Conservation (phyloP, 2,797 vertebrate species). For the Cheirogaleus major region DNA sequence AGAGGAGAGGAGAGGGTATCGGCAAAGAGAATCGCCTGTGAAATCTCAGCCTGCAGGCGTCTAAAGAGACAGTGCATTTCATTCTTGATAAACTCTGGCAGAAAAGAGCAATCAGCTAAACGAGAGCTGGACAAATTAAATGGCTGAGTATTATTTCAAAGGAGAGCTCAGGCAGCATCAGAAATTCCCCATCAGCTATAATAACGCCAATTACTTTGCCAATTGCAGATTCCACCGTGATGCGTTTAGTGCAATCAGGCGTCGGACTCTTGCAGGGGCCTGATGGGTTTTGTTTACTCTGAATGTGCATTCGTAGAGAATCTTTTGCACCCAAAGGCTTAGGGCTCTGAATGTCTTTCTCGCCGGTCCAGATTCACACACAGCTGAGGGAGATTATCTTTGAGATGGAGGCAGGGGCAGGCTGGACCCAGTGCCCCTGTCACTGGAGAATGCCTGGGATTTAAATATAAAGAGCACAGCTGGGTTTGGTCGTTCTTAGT, state of each 20-base stretch:
- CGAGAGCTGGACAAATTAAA: constrained; percentile 85
- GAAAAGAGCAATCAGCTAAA: constrained; percentile 83
- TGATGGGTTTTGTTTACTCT: constrained; percentile 82
- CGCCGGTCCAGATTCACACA: not conserved
- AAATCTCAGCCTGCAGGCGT: constrained; percentile 56
- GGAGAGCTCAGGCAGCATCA: constrained; percentile 82
- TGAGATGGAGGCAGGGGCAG: not conserved
- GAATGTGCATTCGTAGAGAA: constrained; percentile 79
- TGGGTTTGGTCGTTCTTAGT: constrained; percentile 27
- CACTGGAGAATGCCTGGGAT: constrained; percentile 11
- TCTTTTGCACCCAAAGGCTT: constrained; percentile 49
- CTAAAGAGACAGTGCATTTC: constrained; percentile 49
- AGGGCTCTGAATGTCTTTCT: not conserved
- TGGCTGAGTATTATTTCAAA: constrained; percentile 82
- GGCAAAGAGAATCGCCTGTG: not conserved
- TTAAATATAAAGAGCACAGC: constrained; percentile 59
- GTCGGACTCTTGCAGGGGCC: constrained; percentile 77
- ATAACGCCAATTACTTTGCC: constrained; percentile 87
- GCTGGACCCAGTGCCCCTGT: not conserved
- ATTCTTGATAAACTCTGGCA: constrained; percentile 74
- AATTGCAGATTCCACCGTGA: constrained; percentile 84
- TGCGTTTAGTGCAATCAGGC: constrained; percentile 83
- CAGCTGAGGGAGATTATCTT: constrained; percentile 41
- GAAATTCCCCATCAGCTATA: constrained; percentile 88
- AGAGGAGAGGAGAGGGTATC: not conserved